Evolutionary conservation across 2,113 vertebrate genomes (phyloP).

Genomic region (Centropristis striata): DNA sequence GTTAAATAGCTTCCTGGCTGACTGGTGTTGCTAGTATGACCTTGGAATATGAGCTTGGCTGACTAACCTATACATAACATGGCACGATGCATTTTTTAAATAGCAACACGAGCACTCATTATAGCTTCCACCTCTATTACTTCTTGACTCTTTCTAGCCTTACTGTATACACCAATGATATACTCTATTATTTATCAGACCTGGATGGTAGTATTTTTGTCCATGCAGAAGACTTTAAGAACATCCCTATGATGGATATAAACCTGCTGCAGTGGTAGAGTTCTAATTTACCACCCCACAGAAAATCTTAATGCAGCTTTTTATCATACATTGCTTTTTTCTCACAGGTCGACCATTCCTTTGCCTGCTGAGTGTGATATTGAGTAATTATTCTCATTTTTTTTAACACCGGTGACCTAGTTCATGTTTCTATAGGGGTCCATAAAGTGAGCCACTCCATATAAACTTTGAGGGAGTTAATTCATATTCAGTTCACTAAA

Average conservation of each 20-base stretch:
- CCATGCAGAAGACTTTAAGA: too few species aligned
- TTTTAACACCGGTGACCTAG: too few species aligned
- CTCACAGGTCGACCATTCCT: neutral
- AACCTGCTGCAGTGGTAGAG: too few species aligned
- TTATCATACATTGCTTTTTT: neutral
- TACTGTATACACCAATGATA: too few species aligned
- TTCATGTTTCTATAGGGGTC: too few species aligned
- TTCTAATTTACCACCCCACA: too few species aligned
- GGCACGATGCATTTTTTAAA: constrained; percentile 26
- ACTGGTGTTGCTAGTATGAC: neutral
- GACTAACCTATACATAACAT: neutral
- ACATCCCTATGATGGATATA: too few species aligned
- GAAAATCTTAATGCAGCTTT: neutral
- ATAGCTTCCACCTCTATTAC: neutral
- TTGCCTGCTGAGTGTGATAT: neutral
- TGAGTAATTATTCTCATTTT: neutral
- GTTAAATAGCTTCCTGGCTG: neutral
- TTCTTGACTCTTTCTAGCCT: neutral
- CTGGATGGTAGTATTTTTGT: too few species aligned
- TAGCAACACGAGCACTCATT: neutral
- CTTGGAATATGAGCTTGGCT: constrained; percentile 33
- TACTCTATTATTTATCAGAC: too few species aligned
- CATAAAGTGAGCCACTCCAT: neutral
- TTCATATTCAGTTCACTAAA: constrained; percentile 5
- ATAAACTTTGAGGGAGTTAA: neutral